Evolutionary conservation across 2,797 vertebrate species (phyloP).

Genomic region (Octomys mimax): DNA sequence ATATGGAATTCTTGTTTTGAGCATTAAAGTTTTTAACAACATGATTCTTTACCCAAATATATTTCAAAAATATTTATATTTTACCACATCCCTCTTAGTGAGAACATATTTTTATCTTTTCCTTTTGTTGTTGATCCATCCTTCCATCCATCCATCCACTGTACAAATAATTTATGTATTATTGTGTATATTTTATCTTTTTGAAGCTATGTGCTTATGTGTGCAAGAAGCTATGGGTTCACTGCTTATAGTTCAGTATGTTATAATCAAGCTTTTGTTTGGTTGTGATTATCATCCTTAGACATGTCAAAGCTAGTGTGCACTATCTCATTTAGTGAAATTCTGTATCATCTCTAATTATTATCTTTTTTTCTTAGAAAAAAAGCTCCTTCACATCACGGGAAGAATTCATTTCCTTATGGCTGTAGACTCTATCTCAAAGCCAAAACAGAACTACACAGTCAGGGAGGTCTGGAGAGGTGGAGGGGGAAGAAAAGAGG

Average conservation of each 20-base stretch:
- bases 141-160: not conserved
- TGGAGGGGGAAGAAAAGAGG: too few relatives aligned
- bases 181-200: not conserved
- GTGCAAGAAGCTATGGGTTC: not conserved
- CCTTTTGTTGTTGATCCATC: not conserved
- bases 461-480: not conserved
- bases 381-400: not conserved
- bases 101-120: not conserved
- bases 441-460: not conserved
- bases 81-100: not conserved
- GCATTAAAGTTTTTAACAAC: not conserved
- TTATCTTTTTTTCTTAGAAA: too few relatives aligned
- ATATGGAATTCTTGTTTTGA: not conserved
- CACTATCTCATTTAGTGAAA: too few relatives aligned
- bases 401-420: not conserved
- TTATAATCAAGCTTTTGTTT: not conserved
- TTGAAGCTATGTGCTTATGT: not conserved
- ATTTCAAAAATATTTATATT: not conserved
- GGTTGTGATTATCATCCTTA: not conserved
- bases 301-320: not conserved
- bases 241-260: not conserved
- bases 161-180: not conserved
- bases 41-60: not conserved
- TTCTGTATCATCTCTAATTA: too few relatives aligned
- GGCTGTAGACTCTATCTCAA: not conserved